A percentile compares a stretch with the other conserved stretches of the same genome.
Conservation (phyloP, 2,113 vertebrate species). For the Pterocles gutturalis region DNA sequence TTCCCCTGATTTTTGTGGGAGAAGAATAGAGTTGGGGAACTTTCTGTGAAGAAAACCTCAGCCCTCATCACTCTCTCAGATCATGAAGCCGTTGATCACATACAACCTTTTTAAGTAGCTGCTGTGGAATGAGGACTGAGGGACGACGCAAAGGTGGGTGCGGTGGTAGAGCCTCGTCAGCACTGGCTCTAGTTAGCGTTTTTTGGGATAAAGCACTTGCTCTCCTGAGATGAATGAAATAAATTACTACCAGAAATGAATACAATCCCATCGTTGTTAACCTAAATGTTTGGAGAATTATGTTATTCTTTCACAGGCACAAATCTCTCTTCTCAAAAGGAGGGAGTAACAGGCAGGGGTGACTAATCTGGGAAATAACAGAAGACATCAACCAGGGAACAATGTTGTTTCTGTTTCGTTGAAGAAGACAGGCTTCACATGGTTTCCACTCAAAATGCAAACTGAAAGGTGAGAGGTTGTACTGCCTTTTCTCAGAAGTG, state of each 20-base stretch:
- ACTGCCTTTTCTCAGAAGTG: not conserved
- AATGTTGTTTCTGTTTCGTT: rapidly evolving
- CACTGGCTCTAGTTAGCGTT: not conserved
- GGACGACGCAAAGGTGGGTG: not conserved
- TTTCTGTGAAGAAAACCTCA: not conserved
- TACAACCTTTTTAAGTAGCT: not conserved
- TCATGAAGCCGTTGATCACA: not conserved
- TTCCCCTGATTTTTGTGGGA: not conserved
- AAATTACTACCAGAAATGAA: not conserved
- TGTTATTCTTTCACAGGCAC: not conserved
- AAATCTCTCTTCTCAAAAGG: not conserved
- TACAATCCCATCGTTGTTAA: not conserved
- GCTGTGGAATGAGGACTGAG: too few relatives aligned
- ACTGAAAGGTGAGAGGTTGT: not conserved
- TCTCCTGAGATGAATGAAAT: not conserved
- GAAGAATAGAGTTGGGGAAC: not conserved
- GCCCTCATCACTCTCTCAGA: not conserved
- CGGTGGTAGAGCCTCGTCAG: not conserved
- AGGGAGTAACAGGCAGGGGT: not conserved
- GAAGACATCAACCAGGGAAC: not conserved
- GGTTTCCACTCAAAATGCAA: not conserved
- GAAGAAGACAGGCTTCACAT: not conserved
- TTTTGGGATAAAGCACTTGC: not conserved
- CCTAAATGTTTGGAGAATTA: not conserved
- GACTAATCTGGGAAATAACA: not conserved